A percentile compares a stretch with the other conserved stretches of the same genome.
These are phyloP conservation scores for Saccostrea echinata DNA, from an alignment of 1,140 invertebrate genomes.

Conservation along the genomic window DNA sequence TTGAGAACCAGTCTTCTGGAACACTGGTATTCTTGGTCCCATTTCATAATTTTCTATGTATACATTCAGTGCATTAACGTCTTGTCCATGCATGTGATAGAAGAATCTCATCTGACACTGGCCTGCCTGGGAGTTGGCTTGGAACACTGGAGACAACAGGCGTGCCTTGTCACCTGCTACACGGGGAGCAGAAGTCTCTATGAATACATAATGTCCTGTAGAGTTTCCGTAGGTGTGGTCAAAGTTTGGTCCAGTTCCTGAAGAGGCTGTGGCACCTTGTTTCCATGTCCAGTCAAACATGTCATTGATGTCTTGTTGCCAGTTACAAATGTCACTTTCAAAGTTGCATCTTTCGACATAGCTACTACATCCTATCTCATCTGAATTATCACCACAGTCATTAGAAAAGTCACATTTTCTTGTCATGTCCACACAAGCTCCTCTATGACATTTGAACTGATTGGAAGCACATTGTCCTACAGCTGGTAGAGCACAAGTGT, in stretches of 20 bases:
- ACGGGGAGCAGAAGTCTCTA: slow-evolving; percentile 86
- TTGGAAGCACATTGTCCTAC: slow-evolving; percentile 55
- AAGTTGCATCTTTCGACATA: slow-evolving; percentile 72
- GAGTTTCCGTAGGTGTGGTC: slow-evolving; percentile 74
- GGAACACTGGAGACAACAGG: slow-evolving; percentile 79
- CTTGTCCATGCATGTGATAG: slow-evolving; percentile 77
- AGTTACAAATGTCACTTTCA: slow-evolving; percentile 73
- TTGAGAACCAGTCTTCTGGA: slow-evolving; percentile 63
- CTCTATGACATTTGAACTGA: slow-evolving; percentile 71
- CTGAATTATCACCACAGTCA: slow-evolving; percentile 73
- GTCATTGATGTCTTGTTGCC: slow-evolving; percentile 71
- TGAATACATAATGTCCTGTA: slow-evolving; percentile 88
- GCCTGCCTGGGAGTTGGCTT: slow-evolving; percentile 46
- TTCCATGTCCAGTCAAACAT: slow-evolving; percentile 73
- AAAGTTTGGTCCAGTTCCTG: slow-evolving; percentile 68
- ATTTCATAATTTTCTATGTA: slow-evolving; percentile 67
- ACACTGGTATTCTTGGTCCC: slow-evolving; percentile 61
- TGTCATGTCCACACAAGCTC: slow-evolving; percentile 67
- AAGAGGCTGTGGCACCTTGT: slow-evolving; percentile 65
- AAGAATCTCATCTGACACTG: slow-evolving; percentile 78
- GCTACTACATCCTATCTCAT: slow-evolving; percentile 67
- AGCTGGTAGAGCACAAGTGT: slow-evolving; percentile 64
- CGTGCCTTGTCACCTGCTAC: slow-evolving; percentile 86
- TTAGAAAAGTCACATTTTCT: slow-evolving; percentile 70
- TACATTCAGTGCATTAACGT: slow-evolving; percentile 71